These are phyloP conservation scores for Drosophila repletoides DNA, from an alignment of 1,140 invertebrate genomes.

Conservation along the genomic window DNA sequence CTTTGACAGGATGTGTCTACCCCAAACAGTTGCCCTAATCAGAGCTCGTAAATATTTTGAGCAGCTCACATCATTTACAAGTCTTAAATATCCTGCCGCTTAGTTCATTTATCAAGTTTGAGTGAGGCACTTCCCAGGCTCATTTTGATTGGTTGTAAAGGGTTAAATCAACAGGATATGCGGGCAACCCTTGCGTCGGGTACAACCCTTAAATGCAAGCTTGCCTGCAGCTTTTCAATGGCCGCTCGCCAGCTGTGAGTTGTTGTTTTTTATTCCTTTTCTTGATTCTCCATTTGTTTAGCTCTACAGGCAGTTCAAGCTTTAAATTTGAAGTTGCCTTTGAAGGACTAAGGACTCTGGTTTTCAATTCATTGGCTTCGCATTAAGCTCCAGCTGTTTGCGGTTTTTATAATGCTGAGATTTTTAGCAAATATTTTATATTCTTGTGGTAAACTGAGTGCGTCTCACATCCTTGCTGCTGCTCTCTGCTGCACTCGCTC, in stretches of 20 bases:
- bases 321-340: slow-evolving; percentile 3
- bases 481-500: not conserved
- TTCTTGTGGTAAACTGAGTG: slow-evolving; percentile 28
- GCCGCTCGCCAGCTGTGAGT: slow-evolving; percentile 31
- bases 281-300: slow-evolving; percentile 11
- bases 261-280: not conserved
- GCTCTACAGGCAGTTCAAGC: slow-evolving; percentile 23
- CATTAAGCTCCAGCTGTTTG: slow-evolving; percentile 36
- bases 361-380: not conserved
- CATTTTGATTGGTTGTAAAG: slow-evolving; percentile 44
- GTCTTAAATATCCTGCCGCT: slow-evolving; percentile 6
- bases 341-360: not conserved
- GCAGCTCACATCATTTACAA: slow-evolving; percentile 13
- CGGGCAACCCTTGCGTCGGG: slow-evolving; percentile 21
- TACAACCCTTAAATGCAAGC: slow-evolving; percentile 29
- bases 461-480: not conserved
- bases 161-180: slow-evolving; percentile 20
- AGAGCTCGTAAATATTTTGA: slow-evolving; percentile 42
- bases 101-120: slow-evolving; percentile 21
- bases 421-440: slow-evolving; percentile 38
- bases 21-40: not conserved
- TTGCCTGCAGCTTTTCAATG: slow-evolving; percentile 38
- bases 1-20: slow-evolving; percentile 34
- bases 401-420: slow-evolving; percentile 11
- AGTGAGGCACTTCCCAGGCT: not conserved